Evolutionary conservation across 2,113 vertebrate species (phyloP), one percentile per base, ranked within the genome.

Genomic region (Ceyx cyanopectus): DNA sequence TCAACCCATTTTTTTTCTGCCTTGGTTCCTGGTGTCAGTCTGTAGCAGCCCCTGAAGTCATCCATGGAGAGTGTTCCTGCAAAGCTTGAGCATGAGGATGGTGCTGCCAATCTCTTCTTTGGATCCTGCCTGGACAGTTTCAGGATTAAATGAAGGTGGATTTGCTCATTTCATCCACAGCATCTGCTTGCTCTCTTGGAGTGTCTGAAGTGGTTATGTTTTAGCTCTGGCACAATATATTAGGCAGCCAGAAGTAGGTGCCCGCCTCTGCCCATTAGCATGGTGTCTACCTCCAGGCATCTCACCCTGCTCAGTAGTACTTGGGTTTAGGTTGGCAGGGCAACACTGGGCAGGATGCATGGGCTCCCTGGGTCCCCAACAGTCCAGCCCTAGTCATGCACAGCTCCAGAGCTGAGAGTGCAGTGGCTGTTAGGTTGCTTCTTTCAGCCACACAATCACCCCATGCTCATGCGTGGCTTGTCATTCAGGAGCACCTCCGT

Each of bases 121-220:
- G 7, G 45, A 76, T 15, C 34, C 24, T 57, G n/a, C 37, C 23
- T 48, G 26, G 73, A 56, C 26, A 11, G 4, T 48, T 65, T 34
- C 30, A 61, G 63, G 56, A 26, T 66, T 56, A 45, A 43, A 45
- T 61, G 40, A 34, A 34, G 20, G 26, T 56, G 30, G 23, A 12
- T 75, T 80, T 66, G 9, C 9, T 62, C 48, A 14, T 46, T 72
- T 88, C 27, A 23, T 19, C 53, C 51, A 14, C 34, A 29, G 27
- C 1, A 0, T 32, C 70, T 77, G 4, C 46, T 61, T 14, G 2
- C 21, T 51, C 58, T 50, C 23, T 66, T 10, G 40, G 30, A n/a
- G 20, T 46, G 21, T 51, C 18, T 1, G 0, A 5, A 0, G 1
- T 0, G n/a, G 46, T 26, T 56, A 26, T 10, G 26, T 56, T 45